Conservation (phyloP, 1,140 invertebrate genomes). For the Hermatobates lingyangjiaoensis region DNA sequence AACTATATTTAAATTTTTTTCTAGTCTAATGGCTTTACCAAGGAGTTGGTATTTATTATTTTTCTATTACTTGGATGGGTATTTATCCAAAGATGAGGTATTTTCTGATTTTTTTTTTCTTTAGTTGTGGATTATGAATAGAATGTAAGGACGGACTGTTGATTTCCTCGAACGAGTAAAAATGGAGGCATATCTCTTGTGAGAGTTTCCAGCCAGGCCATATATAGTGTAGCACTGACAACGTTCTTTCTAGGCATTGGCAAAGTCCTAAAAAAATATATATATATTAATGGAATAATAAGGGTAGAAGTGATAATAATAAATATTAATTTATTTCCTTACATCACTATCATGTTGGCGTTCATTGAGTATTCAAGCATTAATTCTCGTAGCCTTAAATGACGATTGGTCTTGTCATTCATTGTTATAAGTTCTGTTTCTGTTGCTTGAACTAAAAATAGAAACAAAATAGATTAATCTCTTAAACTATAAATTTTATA, state of each 20-base stretch:
- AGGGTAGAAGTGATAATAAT: too few species aligned
- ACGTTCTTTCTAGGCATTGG: slow-evolving; percentile 82
- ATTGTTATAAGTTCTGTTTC: slow-evolving; percentile 67
- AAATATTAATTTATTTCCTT: slow-evolving; percentile 21
- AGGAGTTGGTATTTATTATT: too few species aligned
- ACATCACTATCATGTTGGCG: slow-evolving; percentile 79
- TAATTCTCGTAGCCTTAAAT: slow-evolving; percentile 72
- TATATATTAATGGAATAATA: too few species aligned
- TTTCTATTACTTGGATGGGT: too few species aligned
- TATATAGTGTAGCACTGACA: slow-evolving; percentile 76
- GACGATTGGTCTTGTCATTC: slow-evolving; percentile 77
- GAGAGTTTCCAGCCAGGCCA: slow-evolving; percentile 83
- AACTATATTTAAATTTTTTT: too few species aligned
- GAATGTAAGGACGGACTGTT: slow-evolving; percentile 88
- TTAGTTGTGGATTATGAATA: too few species aligned
- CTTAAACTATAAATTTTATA: too few species aligned
- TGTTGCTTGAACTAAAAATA: slow-evolving; percentile 42
- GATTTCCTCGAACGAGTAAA: slow-evolving; percentile 83
- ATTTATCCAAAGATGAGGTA: too few species aligned
- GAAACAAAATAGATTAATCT: slow-evolving; percentile 12
- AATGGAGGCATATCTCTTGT: slow-evolving; percentile 77
- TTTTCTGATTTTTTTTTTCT: too few species aligned
- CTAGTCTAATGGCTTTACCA: too few species aligned
- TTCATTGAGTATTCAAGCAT: slow-evolving; percentile 66
- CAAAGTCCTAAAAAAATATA: slow-evolving; percentile 58